Percentiles rank a stretch among this genome's conserved stretches.
These are phyloP conservation scores for Grallaria varia DNA, from an alignment of 2,113 vertebrate genomes.

Conservation along the genomic window DNA sequence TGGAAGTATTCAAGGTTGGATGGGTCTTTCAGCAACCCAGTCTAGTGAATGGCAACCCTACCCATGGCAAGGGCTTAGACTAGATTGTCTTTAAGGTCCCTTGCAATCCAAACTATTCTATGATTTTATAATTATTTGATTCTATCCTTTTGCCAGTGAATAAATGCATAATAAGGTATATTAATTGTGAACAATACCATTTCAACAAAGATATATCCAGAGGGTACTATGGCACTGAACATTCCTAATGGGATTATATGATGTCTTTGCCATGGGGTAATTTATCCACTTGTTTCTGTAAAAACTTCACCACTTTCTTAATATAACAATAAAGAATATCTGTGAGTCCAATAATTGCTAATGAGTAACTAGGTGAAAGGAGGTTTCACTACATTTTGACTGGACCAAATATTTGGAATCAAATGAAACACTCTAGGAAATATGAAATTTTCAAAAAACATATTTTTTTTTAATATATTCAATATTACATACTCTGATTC, in stretches of 20 bases:
- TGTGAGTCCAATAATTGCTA: background rate
- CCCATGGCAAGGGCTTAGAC: background rate
- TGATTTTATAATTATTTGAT: background rate
- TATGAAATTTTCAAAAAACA: background rate
- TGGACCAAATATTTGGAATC: background rate
- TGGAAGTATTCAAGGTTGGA: background rate
- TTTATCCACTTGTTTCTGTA: slow-evolving; percentile 47
- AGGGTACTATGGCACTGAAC: slow-evolving; percentile 42
- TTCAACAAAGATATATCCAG: slow-evolving; percentile 59
- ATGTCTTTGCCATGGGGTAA: slow-evolving; percentile 36
- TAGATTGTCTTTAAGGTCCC: background rate
- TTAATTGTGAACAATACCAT: slow-evolving; percentile 42
- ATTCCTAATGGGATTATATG: slow-evolving; percentile 48
- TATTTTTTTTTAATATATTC: background rate
- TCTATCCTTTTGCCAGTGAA: slow-evolving; percentile 7
- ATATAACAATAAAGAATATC: background rate
- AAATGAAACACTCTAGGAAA: background rate
- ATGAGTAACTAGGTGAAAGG: background rate
- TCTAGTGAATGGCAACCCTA: background rate
- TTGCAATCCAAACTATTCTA: background rate
- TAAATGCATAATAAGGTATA: slow-evolving; percentile 43
- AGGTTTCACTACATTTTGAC: background rate
- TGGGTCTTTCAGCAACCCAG: background rate
- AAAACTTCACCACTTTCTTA: background rate
- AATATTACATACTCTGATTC: background rate